Conservation (phyloP, 2,888 invertebrate species). For the Lucinisca nassula region DNA sequence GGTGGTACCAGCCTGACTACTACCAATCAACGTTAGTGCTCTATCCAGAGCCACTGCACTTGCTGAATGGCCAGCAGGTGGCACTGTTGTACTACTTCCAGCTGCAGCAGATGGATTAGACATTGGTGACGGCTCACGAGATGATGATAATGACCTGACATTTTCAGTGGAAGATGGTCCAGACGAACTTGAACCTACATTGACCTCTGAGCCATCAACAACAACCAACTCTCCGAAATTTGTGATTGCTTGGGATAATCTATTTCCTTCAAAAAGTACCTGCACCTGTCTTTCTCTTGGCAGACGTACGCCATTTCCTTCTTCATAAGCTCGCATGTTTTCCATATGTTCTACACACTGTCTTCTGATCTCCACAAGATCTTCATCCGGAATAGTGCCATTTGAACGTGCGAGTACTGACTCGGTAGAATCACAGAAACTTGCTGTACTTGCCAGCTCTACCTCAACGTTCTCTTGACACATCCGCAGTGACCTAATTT, state of each 20-base stretch:
- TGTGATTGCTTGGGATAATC: constrained; percentile 78
- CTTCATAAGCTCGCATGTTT: constrained; percentile 80
- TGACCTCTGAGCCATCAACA: constrained; percentile 37
- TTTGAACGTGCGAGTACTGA: constrained; percentile 72
- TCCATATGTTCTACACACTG: constrained; percentile 83
- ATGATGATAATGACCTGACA: constrained; percentile 47
- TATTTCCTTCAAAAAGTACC: constrained; percentile 81
- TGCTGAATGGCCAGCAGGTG: not conserved
- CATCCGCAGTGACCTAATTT: constrained; percentile 94
- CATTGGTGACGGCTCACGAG: constrained; percentile 46
- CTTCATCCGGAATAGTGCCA: constrained; percentile 78
- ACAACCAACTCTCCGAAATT: constrained; percentile 80
- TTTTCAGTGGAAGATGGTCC: constrained; percentile 40
- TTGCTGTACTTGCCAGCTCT: constrained; percentile 97
- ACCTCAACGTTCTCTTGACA: constrained; percentile 97
- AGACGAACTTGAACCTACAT: not conserved
- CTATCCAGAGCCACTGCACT: constrained; percentile 40
- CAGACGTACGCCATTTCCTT: constrained; percentile 95
- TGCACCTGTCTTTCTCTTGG: constrained; percentile 91
- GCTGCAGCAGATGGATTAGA: constrained; percentile 11
- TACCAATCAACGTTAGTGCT: constrained; percentile 61
- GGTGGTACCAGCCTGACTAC: not conserved
- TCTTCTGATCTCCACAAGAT: constrained; percentile 78
- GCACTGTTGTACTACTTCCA: not conserved
- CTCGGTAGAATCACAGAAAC: constrained; percentile 94